Evolutionary conservation across 2,797 vertebrate species (phyloP), one percentile per base, ranked within the genome.

Genomic region (Eulemur rubriventer): DNA sequence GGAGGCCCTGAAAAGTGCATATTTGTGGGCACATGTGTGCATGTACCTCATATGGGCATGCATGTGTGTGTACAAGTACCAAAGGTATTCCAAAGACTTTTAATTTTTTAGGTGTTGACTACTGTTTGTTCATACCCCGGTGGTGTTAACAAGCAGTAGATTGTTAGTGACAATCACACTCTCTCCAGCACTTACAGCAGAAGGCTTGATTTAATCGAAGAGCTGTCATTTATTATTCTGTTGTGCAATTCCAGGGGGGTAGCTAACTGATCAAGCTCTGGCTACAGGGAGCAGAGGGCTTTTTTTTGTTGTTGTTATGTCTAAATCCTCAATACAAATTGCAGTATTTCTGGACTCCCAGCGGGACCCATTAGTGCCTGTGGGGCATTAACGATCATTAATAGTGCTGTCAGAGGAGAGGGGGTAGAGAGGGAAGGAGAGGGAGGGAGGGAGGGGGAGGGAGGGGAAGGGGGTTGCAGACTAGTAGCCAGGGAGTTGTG

Each of bases 281-380:
- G 97, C 98, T 99, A 98, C 99, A 98, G 95, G 93, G 99, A 99
- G 99, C 99, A 98, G 98, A 98, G 98, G 98, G 98, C 97, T 98
- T 91, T 98, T 98, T 50, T 48, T 98, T 98, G 94, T 96, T 98
- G 97, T 99, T 98, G 98, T 99, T 99, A 99, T 99, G 99, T 99
- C 99, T 99, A 99, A 99, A 99, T 99, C 99, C 99, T 99, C 99
- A 99, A 99, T 99, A 99, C 99, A 99, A 99, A 99, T 99, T 99
- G 99, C 99, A 99, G 99, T 99, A 99, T 99, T 99, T 99, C 99
- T 99, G 99, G 99, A 99, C 99, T 99, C 99, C 99, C 99, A 99
- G 99, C 98, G 99, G 99, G 99, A 99, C 99, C 99, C 99, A 99
- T 99, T 99, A 99, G 99, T 99, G 99, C 99, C 99, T 99, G 99